Conservation (phyloP, 1,140 invertebrate genomes). For the Venturia canescens region DNA sequence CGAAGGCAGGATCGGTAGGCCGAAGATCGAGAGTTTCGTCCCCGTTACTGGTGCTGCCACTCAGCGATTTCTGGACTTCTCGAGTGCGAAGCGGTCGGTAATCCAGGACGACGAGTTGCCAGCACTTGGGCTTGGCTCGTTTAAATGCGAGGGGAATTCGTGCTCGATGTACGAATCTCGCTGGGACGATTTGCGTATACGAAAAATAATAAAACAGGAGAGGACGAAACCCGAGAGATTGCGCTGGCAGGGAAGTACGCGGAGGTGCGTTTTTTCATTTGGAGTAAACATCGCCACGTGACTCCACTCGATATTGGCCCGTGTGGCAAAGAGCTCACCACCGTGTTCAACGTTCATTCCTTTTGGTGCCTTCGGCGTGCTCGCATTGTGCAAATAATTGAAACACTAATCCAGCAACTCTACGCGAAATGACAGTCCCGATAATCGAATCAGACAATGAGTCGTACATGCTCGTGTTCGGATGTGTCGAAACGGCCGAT, state of each 20-base stretch:
- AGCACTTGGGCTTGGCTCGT: slow-evolving; percentile 62
- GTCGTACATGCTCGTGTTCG: slow-evolving; percentile 2
- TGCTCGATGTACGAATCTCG: background rate
- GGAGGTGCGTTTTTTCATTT: slow-evolving; percentile 55
- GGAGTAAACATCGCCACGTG: slow-evolving; percentile 72
- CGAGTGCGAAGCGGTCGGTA: slow-evolving; percentile 55
- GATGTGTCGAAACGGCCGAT: slow-evolving; percentile 47
- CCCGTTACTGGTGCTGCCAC: background rate
- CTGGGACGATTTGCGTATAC: background rate
- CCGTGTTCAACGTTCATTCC: slow-evolving; percentile 23
- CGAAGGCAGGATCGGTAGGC: slow-evolving; percentile 8
- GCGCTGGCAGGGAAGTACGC: slow-evolving; percentile 27
- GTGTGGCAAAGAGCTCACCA: slow-evolving; percentile 45
- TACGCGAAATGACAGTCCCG: slow-evolving; percentile 66
- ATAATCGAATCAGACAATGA: slow-evolving; percentile 70
- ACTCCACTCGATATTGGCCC: slow-evolving; percentile 69
- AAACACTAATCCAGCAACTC: slow-evolving; percentile 73
- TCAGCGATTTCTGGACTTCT: slow-evolving; percentile 8
- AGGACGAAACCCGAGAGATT: background rate
- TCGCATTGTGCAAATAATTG: slow-evolving; percentile 75
- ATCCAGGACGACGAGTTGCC: slow-evolving; percentile 66
- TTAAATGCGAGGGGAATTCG: background rate
- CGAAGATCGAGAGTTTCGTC: background rate
- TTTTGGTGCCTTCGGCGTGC: slow-evolving; percentile 16
- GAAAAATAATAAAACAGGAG: background rate